Base-by-base conservation (phyloP, 2,797 vertebrate genomes). In the Cyclura pinguis region DNA sequence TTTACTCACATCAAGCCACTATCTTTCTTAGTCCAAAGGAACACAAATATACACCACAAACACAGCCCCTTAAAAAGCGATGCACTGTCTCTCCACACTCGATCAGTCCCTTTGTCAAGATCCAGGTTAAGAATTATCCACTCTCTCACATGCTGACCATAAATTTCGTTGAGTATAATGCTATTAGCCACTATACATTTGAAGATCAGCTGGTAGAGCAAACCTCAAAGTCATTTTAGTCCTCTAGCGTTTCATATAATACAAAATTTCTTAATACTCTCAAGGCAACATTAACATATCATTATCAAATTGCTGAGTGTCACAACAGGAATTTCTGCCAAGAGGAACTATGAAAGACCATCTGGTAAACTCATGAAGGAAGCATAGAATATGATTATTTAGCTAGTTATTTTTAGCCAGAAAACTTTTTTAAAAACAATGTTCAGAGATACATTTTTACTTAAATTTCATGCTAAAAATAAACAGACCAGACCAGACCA, bases 331-430 rank as follows among this genome's bases (percentile, higher is more conserved):
- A 80, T 55, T 50, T 20, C 42, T 74, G 76, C 86, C 82, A 88
- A 88, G 38, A 82, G n/a, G 64, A 80, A 55, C 27, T 84, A 85
- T 74, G 88, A 84, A 59, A 87, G 38, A 80, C 80, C 81, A 91
- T 88, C 86, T 88, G 86, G 74, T 85, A 80, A 88, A 91, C 3
- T 20, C 74, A 88, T 85, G 64, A 62, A 85, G 16, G 64, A 73
- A 74, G n/a, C 55, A 47, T 6, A 22, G 83, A 85, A 64, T 76
- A 85, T 22, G 52, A 73, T 62, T 32, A 29, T 29, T 73, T 47
- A 29, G 57, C 72, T 76, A 16, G 62, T 32, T 86, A 86, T 86
- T 86, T 89, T 88, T 85, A 86, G 84, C 29, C 50, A 22, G 50
- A 76, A 27, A 4, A 89, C 20, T 59, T n/a, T 78, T 38, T 14